Evolutionary conservation across 2,888 invertebrate species (phyloP).

Genomic region (Eupithecia inturbata): DNA sequence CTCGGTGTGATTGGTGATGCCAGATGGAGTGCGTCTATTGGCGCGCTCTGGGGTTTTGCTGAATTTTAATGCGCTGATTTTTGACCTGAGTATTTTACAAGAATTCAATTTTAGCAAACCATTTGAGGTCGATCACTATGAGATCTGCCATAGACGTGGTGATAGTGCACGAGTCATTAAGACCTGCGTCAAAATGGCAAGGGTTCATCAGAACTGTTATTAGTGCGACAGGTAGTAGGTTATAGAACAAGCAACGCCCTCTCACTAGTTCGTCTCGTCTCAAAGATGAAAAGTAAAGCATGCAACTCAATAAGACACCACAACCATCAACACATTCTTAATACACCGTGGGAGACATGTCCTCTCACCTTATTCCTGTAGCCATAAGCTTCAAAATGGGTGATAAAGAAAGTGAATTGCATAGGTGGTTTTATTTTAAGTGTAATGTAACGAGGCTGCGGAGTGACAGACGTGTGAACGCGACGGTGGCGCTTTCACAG

Average conservation of each 20-base stretch:
- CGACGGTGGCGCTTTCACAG: slow-evolving; percentile 69
- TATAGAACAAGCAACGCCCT: neutral
- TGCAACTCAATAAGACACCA: slow-evolving; percentile 25
- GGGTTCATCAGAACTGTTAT: no score
- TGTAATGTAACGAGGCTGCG: slow-evolving; percentile 57
- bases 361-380: slow-evolving; percentile 43
- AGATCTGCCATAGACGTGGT: neutral
- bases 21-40: slow-evolving; percentile 1
- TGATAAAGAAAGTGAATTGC: slow-evolving; percentile 16
- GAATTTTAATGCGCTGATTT: neutral
- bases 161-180: neutral
- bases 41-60: neutral
- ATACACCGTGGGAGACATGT: slow-evolving; percentile 69
- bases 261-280: neutral
- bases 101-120: no score
- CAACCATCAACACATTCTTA: slow-evolving; percentile 52
- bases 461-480: slow-evolving; percentile 80
- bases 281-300: slow-evolving; percentile 6
- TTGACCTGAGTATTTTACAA: neutral
- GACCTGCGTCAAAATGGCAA: neutral
- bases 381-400: slow-evolving; percentile 47
- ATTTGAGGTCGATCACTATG: neutral
- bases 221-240: neutral
- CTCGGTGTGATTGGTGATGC: slow-evolving; percentile 36
- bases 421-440: slow-evolving; percentile 40